These are phyloP conservation scores for Hephaestus fuliginosus DNA, from an alignment of 2,797 vertebrate species.

Conservation along the genomic window DNA sequence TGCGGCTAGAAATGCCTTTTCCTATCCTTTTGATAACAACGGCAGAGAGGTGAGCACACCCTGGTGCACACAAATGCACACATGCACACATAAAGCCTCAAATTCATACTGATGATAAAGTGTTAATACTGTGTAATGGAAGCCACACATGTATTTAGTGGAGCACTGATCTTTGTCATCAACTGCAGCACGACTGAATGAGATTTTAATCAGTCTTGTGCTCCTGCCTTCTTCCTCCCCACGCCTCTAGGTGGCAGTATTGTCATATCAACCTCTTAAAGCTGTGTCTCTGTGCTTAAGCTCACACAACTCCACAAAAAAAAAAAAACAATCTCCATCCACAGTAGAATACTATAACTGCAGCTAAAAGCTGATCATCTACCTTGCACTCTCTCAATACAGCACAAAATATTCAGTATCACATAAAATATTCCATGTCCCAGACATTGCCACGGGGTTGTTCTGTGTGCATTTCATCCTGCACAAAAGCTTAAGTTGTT, in stretches of 20 bases:
- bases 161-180: conserved; percentile 32
- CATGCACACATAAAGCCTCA: background rate
- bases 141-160: conserved; percentile 9
- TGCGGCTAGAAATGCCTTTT: conserved; percentile 71
- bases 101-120: background rate
- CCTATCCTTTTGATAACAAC: conserved; percentile 61
- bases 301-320: conserved; percentile 32
- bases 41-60: conserved; percentile 23
- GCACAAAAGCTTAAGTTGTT: conserved; percentile 18
- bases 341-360: conserved; percentile 19
- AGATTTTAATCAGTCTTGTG: conserved; percentile 73
- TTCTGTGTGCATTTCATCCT: conserved; percentile 31
- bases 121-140: conserved; percentile 3
- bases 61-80: conserved; percentile 21
- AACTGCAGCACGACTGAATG: conserved; percentile 59
- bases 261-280: conserved; percentile 75
- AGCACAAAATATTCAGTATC: conserved; percentile 25
- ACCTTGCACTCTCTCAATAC: conserved; percentile 19
- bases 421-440: conserved; percentile 39
- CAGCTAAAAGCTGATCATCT: conserved; percentile 40
- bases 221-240: conserved; percentile 54
- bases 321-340: conserved; percentile 29
- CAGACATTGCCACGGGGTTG: background rate
- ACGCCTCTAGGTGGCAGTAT: conserved; percentile 85
- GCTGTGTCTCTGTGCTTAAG: background rate